Evolutionary conservation across 2,888 invertebrate species (phyloP).

Genomic region (Cryptocephalus primarius): DNA sequence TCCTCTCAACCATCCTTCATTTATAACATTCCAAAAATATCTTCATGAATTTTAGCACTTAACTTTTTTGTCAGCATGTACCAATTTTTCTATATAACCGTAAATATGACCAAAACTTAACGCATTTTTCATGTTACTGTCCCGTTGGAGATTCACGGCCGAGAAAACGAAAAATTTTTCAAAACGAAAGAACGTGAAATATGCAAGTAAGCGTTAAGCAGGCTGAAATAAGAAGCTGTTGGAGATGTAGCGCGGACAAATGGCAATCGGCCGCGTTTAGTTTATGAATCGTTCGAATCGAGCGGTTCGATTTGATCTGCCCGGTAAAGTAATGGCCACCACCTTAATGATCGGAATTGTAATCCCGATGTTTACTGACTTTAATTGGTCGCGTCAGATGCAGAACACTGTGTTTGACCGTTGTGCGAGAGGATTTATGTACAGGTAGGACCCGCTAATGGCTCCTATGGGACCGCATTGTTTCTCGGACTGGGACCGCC

Average conservation of each 20-base stretch:
- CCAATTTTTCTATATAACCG: too few relatives aligned
- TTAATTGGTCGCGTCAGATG: constrained; percentile 27
- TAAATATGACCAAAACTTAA: too few relatives aligned
- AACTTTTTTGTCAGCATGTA: too few relatives aligned
- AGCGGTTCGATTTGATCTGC: constrained; percentile 26
- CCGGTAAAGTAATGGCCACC: constrained; percentile 23
- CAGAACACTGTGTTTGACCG: constrained; percentile 23
- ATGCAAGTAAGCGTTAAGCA: neutral
- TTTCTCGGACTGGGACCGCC: constrained; percentile 9
- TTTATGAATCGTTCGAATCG: constrained; percentile 20
- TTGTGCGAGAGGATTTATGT: constrained; percentile 24
- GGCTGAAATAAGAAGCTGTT: neutral
- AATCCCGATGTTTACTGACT: constrained; percentile 28
- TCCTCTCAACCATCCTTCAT: too few relatives aligned
- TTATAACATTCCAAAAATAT: too few relatives aligned
- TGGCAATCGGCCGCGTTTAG: constrained; percentile 18
- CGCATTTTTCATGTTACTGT: too few relatives aligned
- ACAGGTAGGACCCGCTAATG: constrained; percentile 22
- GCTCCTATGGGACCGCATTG: constrained; percentile 28
- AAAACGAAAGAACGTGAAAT: too few relatives aligned
- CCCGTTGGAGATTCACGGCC: too few relatives aligned
- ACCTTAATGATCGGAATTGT: constrained; percentile 23
- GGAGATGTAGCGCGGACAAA: constrained; percentile 20
- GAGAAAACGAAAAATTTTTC: too few relatives aligned
- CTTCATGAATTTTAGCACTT: too few relatives aligned